Base-by-base conservation (phyloP, 2,888 invertebrate genomes). In the Hoplodrina blanda region DNA sequence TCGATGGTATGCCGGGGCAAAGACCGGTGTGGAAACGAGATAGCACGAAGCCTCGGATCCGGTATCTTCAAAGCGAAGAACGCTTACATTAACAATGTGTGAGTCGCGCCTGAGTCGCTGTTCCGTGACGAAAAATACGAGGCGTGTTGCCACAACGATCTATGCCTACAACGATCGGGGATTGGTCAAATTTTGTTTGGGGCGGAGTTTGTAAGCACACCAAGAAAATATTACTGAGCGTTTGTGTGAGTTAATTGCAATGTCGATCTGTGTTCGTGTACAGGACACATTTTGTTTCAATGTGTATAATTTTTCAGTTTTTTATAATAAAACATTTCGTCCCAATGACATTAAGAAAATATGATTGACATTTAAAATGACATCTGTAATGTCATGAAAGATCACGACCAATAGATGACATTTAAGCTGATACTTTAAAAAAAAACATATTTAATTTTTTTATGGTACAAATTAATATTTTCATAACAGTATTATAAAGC, bases 41-140 rank as follows among this genome's bases (percentile, higher is more conserved):
- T 87, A 91, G 95, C 91, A 92, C 73, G 89, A 92, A 85, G 86
- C 87, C 87, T 89, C 85, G 88, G 89, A 93, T 93, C 94, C 91
- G 93, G 93, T 95, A 92, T 94, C 95, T 95, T 94, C 92, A 91
- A 91, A 93, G 91, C 90, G 92, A 93, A 85, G 91, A 94, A 91
- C 92, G 93, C 90, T 94, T 90, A 91, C 88, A 90, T 93, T 94
- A 93, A 95, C 95, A 93, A 94, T 95, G 95, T 95, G 95, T 95
- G 95, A 95, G 95, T 95, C 95, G 96, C 96, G 96, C 96, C 95
- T 92, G 96, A 95, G 96, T 95, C 93, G 96, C 88, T 89, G 93
- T 92, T 93, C 93, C 95, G 93, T 95, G 94, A 95, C 95, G 94
- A 95, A 95, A 93, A 95, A 93, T 91, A 92, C 88, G 92, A 96